Evolutionary conservation across 2,888 invertebrate genomes (phyloP), one percentile per base, ranked within the genome.

Genomic region (Cryptus armator): DNA sequence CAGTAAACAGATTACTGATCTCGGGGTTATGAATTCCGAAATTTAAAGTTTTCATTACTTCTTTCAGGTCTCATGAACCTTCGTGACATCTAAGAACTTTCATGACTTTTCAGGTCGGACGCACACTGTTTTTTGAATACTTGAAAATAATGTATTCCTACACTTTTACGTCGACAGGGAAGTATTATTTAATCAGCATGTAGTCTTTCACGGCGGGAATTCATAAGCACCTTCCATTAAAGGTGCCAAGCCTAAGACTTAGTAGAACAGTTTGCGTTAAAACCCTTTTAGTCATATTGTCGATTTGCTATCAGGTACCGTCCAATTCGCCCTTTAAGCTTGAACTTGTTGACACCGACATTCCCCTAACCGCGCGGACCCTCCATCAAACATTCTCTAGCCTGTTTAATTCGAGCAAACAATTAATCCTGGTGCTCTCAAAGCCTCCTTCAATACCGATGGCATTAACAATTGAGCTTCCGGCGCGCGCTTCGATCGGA

Each of bases 361-460:
- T 59, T 59, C 29, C 32, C 32, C 24, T 24, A 59, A 32, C 32
- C n/a, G 14, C 59, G 59, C 24, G 12, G 48, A 48, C 59, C 51
- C 48, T 51, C 29, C n/a, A 67, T 72, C 74, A 68, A 81, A 74
- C 62, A 56, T 71, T 76, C 66, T 64, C 74, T 44, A 53, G 46
- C 16, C 29, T 59, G 79, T 79, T 83, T 80, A 71, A 83, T 85
- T 85, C 76, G 83, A 53, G 48, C 72, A 71, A 83, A 80, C 85
- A 85, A 85, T 85, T 83, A 85, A 67, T 83, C 56, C 44, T 72
- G 83, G 59, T 14, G 24, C 32, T 83, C 79, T 79, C 83, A 77
- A 56, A 76, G 79, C 46, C 82, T 83, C 76, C 76, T 85, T 85
- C 80, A 72, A 80, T 80, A 67, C 66, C 75, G 29, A 64, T 72